Conservation (phyloP, 2,113 vertebrate genomes). For the Apodemus sylvaticus region DNA sequence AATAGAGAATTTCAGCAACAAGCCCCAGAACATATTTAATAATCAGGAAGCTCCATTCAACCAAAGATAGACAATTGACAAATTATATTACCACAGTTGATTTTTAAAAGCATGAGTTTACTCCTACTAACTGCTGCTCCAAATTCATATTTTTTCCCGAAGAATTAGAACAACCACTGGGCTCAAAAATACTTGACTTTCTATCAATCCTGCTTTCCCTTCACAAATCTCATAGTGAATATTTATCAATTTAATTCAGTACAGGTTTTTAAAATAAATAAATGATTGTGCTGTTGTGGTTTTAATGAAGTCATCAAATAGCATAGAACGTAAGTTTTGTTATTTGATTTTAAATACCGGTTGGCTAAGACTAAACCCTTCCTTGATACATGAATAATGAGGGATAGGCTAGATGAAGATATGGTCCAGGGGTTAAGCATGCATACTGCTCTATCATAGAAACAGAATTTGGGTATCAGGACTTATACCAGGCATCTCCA, state of each 20-base stretch:
- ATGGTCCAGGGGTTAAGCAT: neutral
- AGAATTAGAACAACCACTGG: slow-evolving; percentile 8
- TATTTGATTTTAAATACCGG: slow-evolving; percentile 50
- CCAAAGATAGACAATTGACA: slow-evolving; percentile 53
- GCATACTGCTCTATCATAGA: neutral
- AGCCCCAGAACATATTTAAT: slow-evolving; percentile 37
- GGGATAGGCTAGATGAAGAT: neutral
- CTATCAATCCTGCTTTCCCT: slow-evolving; percentile 20
- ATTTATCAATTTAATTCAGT: slow-evolving; percentile 55
- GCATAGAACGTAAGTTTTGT: neutral
- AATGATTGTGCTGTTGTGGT: neutral
- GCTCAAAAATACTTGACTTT: neutral
- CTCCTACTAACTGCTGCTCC: slow-evolving; percentile 17
- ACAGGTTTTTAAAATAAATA: slow-evolving; percentile 43
- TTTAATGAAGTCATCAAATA: slow-evolving; percentile 52
- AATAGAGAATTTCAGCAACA: slow-evolving; percentile 7
- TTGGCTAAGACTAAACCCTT: neutral
- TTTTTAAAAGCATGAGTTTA: slow-evolving; percentile 65
- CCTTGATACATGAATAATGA: neutral
- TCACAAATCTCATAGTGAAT: slow-evolving; percentile 45
- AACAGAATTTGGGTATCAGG: neutral
- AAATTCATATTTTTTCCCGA: slow-evolving; percentile 29
- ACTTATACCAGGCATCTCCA: neutral
- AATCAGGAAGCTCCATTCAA: neutral
- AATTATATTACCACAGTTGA: slow-evolving; percentile 47